These are phyloP conservation scores for Nyctereutes procyonoides DNA, from an alignment of 2,113 vertebrate genomes.

Conservation along the genomic window DNA sequence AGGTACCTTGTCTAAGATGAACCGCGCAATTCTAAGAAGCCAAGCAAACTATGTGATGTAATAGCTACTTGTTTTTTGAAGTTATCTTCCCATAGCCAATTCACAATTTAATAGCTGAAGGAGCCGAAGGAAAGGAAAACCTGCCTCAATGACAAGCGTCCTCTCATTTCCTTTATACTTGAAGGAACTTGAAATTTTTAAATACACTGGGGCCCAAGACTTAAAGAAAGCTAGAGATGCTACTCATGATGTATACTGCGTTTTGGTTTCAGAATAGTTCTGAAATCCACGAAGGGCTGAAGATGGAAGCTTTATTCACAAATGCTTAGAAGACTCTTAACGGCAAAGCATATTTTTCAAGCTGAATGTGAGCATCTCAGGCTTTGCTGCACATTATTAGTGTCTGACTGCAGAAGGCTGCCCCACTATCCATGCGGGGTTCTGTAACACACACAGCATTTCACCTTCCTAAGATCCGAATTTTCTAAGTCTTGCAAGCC, in stretches of 20 bases:
- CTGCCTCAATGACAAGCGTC: accelerated
- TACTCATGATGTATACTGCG: accelerated
- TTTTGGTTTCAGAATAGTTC: accelerated
- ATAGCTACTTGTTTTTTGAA: background rate
- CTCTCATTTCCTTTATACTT: background rate
- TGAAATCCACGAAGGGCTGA: background rate
- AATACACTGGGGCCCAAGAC: background rate
- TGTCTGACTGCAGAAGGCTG: background rate
- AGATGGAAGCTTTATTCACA: background rate
- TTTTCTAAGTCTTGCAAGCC: too few species aligned
- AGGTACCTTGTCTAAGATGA: background rate
- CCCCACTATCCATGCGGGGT: accelerated
- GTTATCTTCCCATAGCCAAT: background rate
- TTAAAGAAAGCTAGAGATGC: background rate
- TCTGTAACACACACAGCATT: too few species aligned
- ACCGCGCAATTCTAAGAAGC: background rate
- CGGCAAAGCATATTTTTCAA: background rate
- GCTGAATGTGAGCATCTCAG: accelerated
- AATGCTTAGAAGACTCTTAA: background rate
- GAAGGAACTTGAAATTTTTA: background rate
- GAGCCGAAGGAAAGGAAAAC: background rate
- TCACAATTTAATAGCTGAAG: background rate
- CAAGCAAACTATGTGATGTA: background rate
- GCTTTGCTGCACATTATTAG: accelerated
- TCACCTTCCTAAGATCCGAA: background rate